A percentile compares a stretch with the other conserved stretches of the same genome.
phyloP scores from a whole-genome alignment of 2,797 vertebrate species.

The Rhinella marina region DNA sequence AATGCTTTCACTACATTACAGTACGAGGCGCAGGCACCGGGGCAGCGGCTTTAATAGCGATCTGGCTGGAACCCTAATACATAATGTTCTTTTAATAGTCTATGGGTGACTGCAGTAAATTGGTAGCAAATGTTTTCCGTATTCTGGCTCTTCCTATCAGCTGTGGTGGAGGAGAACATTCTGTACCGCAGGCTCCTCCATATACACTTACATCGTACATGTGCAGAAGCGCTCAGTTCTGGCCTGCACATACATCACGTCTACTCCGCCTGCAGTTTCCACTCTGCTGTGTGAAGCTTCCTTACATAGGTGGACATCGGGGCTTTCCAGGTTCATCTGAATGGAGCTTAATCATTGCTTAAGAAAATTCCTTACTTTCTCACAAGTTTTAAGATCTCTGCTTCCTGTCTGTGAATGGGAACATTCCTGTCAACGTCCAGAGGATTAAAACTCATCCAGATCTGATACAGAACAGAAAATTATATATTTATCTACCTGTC shows the following conservation, averaged over 20 bases:
- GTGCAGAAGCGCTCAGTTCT: conserved; percentile 10
- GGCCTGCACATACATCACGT: not conserved
- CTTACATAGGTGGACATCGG: not conserved
- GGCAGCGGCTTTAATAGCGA: conserved; percentile 76
- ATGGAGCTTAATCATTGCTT: no score
- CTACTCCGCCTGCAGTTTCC: not conserved
- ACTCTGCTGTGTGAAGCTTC: no score
- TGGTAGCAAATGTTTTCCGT: conserved; percentile 78
- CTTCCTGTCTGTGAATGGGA: no score
- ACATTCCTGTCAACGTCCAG: no score
- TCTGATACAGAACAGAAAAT: no score
- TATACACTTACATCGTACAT: conserved; percentile 73
- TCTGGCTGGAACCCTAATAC: conserved; percentile 79
- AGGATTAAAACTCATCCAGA: no score
- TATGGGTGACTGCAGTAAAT: conserved; percentile 80
- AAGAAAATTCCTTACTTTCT: no score
- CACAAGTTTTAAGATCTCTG: not conserved
- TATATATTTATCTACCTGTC: no score
- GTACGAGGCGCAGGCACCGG: conserved; percentile 70
- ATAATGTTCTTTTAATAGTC: conserved; percentile 82
- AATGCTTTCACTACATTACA: conserved; percentile 73
- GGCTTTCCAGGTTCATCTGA: not conserved
- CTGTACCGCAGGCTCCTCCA: conserved; percentile 74
- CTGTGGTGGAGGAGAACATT: conserved; percentile 76
- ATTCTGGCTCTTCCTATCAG: conserved; percentile 78